Base-by-base conservation (phyloP, 2,797 vertebrate genomes). In the Poeciliopsis turneri region DNA sequence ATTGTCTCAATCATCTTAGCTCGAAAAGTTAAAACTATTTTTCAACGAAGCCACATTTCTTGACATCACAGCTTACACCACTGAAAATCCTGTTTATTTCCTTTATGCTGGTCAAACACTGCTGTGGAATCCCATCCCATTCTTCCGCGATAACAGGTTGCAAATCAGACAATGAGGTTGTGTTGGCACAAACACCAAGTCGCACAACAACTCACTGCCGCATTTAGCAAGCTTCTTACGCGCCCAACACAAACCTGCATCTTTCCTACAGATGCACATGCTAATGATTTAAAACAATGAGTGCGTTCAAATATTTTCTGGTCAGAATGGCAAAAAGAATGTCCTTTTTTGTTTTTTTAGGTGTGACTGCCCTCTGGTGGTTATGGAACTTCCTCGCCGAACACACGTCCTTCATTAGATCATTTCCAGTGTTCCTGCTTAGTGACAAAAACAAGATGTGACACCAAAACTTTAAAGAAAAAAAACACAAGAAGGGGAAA, bases 361-460 rank as follows among this genome's bases (percentile, higher is more conserved):
- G 7, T 3, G 16, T 16, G 28, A 30, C 1, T 71, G 76, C 72
- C 79, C 55, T 66, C 64, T 7, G 6, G 69, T 66, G 81, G 74
- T 16, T 77, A 36, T 36, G 1, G 0, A 39, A 5, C 20, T 23
- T 64, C 30, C 2, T 39, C 25, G 15, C 18, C 1, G 8, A n/a
- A 64, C 36, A 15, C 30, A 36, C 3, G 13, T 30, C 9, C 11
- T 55, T 66, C 13, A 72, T 72, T 3, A 7, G 18, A 1, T 2
- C 28, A 23, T 68, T 55, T 36, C 47, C 82, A 66, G 74, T 86
- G 43, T 78, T 47, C 30, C 28, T 30, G 13, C 2, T 59, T 5
- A 41, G 64, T 41, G 18, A 23, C 12, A 68, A 23, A 36, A 23
- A 41, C 15, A 3, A 68, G 46, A 47, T 33, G 71, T 18, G 5